Evolutionary conservation across 2,113 vertebrate genomes (phyloP).

Genomic region (Alouatta palliata): DNA sequence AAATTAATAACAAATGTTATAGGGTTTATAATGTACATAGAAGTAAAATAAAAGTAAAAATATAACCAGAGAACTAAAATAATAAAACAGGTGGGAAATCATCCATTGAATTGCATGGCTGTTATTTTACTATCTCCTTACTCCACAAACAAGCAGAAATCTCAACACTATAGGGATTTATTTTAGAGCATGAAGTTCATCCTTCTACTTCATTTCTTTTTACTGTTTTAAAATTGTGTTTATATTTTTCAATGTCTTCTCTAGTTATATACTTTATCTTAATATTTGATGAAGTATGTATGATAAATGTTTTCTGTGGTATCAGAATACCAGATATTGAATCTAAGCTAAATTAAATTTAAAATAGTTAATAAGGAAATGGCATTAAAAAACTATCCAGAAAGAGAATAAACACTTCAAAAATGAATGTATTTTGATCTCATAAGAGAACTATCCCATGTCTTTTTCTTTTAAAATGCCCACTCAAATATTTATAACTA

Average conservation of each 20-base stretch:
- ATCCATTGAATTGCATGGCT: not conserved
- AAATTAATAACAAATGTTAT: not conserved
- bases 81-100: not conserved
- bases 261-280: not conserved
- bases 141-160: not conserved
- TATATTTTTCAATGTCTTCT: not conserved
- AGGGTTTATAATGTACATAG: not conserved
- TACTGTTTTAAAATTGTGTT: not conserved
- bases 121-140: not conserved
- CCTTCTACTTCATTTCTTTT: not conserved
- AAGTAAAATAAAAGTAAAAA: not conserved
- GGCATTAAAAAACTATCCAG: not conserved
- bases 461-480: slow-evolving; percentile 43
- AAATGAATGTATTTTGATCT: not conserved
- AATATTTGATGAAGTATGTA: not conserved
- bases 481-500: slow-evolving; percentile 39
- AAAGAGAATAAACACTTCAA: not conserved
- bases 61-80: not conserved
- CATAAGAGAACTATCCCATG: not conserved
- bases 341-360: not conserved
- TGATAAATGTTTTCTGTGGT: not conserved
- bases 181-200: not conserved
- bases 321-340: not conserved
- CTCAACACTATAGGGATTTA: not conserved
- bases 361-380: not conserved